A percentile compares a stretch with the other conserved stretches of the same genome.
Evolutionary conservation across 2,888 invertebrate genomes (phyloP).

Genomic region (Philaethria dido): DNA sequence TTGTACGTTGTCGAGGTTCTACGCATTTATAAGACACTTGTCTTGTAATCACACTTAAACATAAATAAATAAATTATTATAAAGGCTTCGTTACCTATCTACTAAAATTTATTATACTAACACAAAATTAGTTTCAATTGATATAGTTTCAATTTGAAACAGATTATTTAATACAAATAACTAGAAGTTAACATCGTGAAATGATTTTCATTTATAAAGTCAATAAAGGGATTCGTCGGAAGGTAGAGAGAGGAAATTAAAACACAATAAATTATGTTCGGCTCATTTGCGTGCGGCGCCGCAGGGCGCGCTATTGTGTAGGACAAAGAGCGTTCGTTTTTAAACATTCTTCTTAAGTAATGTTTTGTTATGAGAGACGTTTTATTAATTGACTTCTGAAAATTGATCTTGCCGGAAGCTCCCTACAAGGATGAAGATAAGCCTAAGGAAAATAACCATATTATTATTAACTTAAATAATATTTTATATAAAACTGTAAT

Average conservation of each 20-base stretch:
- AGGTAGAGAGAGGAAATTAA: conserved; percentile 42
- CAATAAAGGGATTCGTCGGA: conserved; percentile 21
- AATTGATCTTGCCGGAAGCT: neutral
- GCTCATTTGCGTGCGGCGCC: conserved; percentile 39
- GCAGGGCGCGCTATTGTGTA: conserved; percentile 20
- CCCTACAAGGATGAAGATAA: neutral
- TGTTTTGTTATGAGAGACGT: conserved; percentile 5
- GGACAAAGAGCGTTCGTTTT: neutral
- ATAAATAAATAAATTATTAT: neutral
- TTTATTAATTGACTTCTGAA: conserved; percentile 13
- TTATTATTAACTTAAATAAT: neutral
- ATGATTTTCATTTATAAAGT: neutral
- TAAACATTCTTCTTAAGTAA: neutral
- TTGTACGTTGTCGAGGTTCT: neutral
- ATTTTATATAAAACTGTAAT: neutral
- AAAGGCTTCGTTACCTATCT: too few species aligned
- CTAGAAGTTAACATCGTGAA: neutral
- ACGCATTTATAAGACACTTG: neutral
- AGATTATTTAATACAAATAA: neutral
- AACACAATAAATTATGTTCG: conserved; percentile 44
- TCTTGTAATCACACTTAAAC: neutral
- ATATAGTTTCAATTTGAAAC: neutral
- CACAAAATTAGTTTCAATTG: too few species aligned
- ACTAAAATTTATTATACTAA: neutral
- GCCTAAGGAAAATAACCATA: neutral